These are phyloP conservation scores for Meiosimyza decipiens DNA, from an alignment of 2,888 invertebrate genomes.

Conservation along the genomic window DNA sequence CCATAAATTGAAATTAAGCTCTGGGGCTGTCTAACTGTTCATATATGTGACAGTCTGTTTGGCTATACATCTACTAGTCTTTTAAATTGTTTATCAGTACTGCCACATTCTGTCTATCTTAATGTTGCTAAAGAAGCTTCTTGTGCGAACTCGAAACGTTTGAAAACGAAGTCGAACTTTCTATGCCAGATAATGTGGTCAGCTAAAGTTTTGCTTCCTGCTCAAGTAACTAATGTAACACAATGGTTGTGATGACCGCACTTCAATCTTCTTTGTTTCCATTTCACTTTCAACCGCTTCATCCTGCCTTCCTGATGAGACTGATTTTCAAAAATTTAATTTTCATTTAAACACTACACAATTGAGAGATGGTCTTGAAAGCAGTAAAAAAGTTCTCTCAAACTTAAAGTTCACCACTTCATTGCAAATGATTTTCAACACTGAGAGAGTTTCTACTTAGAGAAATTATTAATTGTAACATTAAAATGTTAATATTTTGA, in stretches of 20 bases:
- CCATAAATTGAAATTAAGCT: constrained; percentile 6
- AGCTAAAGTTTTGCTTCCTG: constrained; percentile 21
- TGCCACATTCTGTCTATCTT: constrained; percentile 4
- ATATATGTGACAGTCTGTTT: not conserved
- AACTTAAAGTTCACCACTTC: constrained; percentile 13
- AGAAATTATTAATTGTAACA: too few species aligned
- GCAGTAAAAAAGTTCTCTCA: not conserved
- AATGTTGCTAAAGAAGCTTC: not conserved
- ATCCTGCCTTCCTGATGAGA: not conserved
- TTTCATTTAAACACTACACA: constrained; percentile 50
- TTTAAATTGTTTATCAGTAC: not conserved
- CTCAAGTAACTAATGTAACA: constrained; percentile 18
- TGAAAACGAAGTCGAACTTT: constrained; percentile 2
- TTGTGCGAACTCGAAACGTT: constrained; percentile 1
- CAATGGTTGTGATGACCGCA: constrained; percentile 25
- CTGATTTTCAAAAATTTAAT: constrained; percentile 54
- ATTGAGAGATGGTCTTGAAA: constrained; percentile 17
- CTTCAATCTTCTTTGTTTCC: constrained; percentile 11
- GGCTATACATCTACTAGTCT: too few species aligned
- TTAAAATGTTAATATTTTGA: too few species aligned
- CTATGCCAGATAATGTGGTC: constrained; percentile 27
- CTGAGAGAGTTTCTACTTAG: not conserved
- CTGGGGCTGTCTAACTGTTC: not conserved
- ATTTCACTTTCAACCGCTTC: not conserved
- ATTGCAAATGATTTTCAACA: not conserved